These are phyloP conservation scores for Meta bourneti DNA, from an alignment of 2,888 invertebrate genomes.

Conservation along the genomic window DNA sequence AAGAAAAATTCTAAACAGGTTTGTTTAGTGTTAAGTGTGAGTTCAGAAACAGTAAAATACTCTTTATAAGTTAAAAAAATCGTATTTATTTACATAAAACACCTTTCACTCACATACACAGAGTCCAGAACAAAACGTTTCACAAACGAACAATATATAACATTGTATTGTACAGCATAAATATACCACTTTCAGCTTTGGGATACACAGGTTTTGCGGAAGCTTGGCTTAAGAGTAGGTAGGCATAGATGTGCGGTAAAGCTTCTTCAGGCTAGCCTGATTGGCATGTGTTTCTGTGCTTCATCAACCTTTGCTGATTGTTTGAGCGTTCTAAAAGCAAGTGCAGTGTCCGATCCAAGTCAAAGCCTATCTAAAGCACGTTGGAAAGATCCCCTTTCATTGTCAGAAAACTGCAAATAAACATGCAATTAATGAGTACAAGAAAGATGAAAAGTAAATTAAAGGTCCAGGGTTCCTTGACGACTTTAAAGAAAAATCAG, in stretches of 20 bases:
- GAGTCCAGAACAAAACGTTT: slow-evolving; percentile 3
- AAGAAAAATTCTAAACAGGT: no score
- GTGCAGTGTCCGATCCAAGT: slow-evolving; percentile 3
- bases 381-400: background rate
- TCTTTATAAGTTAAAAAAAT: background rate
- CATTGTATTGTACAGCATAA: slow-evolving; percentile 32
- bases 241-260: slow-evolving; percentile 1
- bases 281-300: background rate
- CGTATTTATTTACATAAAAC: slow-evolving; percentile 43
- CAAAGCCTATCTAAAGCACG: background rate
- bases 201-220: slow-evolving; percentile 15
- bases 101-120: slow-evolving; percentile 7
- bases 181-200: slow-evolving; percentile 34
- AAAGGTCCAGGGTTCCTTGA: no score
- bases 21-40: no score
- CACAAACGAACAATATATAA: slow-evolving; percentile 5
- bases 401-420: no score
- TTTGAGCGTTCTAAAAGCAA: slow-evolving; percentile 9
- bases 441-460: no score
- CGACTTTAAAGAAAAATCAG: no score
- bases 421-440: no score
- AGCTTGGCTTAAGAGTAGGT: slow-evolving; percentile 7
- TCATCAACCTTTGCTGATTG: background rate
- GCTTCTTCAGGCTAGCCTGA: background rate
- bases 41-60: no score